phyloP scores from a whole-genome alignment of 2,888 invertebrate species.

The Ormyrus nitidulus region DNA sequence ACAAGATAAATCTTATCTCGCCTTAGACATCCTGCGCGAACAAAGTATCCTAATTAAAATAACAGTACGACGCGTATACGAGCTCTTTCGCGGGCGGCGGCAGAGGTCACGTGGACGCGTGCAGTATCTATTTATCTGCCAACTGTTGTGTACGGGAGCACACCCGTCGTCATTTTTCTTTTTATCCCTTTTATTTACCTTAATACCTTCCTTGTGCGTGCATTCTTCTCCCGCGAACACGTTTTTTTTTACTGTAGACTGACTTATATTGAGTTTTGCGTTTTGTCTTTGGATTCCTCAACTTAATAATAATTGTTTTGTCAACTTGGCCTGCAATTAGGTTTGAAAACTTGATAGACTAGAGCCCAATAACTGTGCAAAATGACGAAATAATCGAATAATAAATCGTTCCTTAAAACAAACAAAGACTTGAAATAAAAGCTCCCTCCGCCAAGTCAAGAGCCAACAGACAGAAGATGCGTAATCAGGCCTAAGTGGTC shows the following conservation, averaged over 20 bases:
- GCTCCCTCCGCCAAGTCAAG: too few relatives aligned
- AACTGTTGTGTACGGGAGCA: constrained; percentile 50
- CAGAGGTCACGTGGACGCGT: constrained; percentile 43
- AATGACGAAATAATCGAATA: too few relatives aligned
- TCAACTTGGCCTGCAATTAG: too few relatives aligned
- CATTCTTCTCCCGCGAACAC: neutral
- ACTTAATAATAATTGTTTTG: too few relatives aligned
- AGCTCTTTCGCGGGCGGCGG: constrained; percentile 16
- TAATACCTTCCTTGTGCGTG: neutral
- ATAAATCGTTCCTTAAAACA: too few relatives aligned
- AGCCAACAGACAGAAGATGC: neutral
- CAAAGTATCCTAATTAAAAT: constrained; percentile 66
- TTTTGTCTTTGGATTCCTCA: neutral
- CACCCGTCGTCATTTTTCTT: neutral
- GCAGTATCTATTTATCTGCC: constrained; percentile 62
- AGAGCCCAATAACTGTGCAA: too few relatives aligned
- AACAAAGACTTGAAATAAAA: too few relatives aligned
- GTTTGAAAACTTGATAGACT: too few relatives aligned
- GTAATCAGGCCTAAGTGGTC: neutral
- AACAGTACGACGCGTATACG: constrained; percentile 58
- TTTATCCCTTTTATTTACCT: neutral
- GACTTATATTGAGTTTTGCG: neutral
- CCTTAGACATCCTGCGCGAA: constrained; percentile 59
- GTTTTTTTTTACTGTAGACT: too few relatives aligned
- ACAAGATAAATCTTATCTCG: constrained; percentile 60